Conservation (phyloP, 2,113 vertebrate genomes). For the Aix galericulata region DNA sequence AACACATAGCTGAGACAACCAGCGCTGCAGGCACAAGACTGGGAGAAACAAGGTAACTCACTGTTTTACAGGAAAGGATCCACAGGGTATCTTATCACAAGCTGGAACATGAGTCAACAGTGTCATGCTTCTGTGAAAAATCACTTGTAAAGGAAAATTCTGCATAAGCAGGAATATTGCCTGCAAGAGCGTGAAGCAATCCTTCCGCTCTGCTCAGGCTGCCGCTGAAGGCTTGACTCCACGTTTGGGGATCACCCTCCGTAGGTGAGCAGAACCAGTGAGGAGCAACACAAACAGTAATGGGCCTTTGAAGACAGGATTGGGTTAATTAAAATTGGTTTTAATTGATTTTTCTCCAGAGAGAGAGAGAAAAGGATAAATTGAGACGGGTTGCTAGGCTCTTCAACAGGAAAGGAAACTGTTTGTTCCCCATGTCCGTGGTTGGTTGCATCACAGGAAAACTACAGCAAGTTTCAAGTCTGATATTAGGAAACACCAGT, state of each 20-base stretch:
- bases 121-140: background rate
- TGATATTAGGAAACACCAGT: conserved; percentile 6
- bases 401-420: background rate
- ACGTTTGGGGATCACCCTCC: background rate
- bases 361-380: background rate
- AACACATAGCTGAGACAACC: background rate
- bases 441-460: conserved; percentile 43
- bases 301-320: background rate
- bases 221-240: background rate
- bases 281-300: background rate
- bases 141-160: background rate
- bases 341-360: background rate
- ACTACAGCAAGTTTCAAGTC: background rate
- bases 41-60: background rate
- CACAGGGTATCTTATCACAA: background rate
- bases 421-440: conserved; percentile 1
- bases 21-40: background rate
- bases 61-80: background rate
- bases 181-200: background rate
- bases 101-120: background rate
- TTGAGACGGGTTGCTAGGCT: background rate
- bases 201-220: background rate
- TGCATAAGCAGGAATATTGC: background rate
- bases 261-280: background rate
- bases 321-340: background rate